A percentile compares a stretch with the other conserved stretches of the same genome.
phyloP scores from a whole-genome alignment of 1,140 invertebrate species.

The Melanaphis sacchari region DNA sequence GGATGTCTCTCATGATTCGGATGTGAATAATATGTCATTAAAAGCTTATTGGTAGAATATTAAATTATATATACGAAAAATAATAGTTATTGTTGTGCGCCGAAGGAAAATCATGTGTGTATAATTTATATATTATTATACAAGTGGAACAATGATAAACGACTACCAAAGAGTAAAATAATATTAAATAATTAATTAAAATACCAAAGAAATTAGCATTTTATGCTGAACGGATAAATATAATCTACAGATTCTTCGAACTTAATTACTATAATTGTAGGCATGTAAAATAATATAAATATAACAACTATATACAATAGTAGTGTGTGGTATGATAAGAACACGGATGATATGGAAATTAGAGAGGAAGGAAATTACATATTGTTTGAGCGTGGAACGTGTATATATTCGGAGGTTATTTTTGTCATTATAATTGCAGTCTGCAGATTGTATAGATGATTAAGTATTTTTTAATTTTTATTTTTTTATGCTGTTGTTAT shows the following conservation, averaged over 20 bases:
- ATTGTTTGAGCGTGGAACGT: too few relatives aligned
- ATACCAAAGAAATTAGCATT: conserved; percentile 4
- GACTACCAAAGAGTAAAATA: neutral
- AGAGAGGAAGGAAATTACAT: too few relatives aligned
- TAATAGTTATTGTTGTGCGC: neutral
- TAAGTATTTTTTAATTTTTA: too few relatives aligned
- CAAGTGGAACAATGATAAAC: neutral
- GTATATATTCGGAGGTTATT: neutral
- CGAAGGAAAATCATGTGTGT: neutral
- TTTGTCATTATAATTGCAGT: neutral
- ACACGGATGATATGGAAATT: too few relatives aligned
- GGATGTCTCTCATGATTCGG: too few relatives aligned
- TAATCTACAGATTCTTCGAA: neutral
- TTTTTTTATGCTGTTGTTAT: too few relatives aligned
- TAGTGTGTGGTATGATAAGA: too few relatives aligned
- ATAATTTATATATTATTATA: neutral
- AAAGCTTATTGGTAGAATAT: neutral
- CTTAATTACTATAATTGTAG: neutral
- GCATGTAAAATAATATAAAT: neutral
- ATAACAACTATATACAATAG: neutral
- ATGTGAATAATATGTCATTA: neutral
- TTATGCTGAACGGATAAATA: neutral
- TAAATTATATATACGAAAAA: neutral
- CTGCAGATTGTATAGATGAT: neutral
- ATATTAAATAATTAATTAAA: neutral